Percentiles rank a stretch among this genome's conserved stretches.
phyloP scores from a whole-genome alignment of 2,797 vertebrate genomes.

The Chloroceryle inda region DNA sequence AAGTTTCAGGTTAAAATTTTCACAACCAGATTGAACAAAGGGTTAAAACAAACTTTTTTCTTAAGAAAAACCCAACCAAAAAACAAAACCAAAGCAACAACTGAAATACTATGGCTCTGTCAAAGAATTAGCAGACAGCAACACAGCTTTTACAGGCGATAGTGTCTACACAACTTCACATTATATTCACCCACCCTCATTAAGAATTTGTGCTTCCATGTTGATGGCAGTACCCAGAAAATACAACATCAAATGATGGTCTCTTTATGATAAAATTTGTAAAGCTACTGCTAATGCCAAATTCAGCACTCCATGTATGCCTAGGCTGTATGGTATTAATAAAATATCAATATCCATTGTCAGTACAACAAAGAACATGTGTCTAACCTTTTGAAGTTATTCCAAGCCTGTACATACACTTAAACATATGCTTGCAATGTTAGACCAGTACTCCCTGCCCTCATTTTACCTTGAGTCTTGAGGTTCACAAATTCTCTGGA shows the following conservation, averaged over 20 bases:
- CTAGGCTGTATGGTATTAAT: neutral
- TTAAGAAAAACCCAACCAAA: neutral
- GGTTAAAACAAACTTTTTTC: neutral
- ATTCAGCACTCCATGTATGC: neutral
- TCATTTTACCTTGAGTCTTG: neutral
- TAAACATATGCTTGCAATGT: neutral
- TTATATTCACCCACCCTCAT: neutral
- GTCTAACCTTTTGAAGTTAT: neutral
- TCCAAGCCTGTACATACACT: neutral
- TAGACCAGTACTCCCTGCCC: neutral
- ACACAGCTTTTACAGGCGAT: neutral
- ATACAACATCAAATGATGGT: neutral
- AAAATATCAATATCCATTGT: neutral
- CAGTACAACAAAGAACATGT: neutral
- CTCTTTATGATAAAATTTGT: neutral
- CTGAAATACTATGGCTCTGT: neutral
- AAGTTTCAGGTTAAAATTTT: neutral
- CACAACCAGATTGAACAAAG: neutral
- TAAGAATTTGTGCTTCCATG: neutral
- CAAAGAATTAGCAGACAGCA: neutral
- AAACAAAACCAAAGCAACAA: neutral
- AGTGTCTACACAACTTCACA: neutral
- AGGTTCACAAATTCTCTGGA: neutral
- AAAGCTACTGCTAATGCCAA: neutral
- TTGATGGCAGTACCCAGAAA: constrained; percentile 1